Conservation (phyloP, 2,113 vertebrate species). For the Pristiophorus japonicus region DNA sequence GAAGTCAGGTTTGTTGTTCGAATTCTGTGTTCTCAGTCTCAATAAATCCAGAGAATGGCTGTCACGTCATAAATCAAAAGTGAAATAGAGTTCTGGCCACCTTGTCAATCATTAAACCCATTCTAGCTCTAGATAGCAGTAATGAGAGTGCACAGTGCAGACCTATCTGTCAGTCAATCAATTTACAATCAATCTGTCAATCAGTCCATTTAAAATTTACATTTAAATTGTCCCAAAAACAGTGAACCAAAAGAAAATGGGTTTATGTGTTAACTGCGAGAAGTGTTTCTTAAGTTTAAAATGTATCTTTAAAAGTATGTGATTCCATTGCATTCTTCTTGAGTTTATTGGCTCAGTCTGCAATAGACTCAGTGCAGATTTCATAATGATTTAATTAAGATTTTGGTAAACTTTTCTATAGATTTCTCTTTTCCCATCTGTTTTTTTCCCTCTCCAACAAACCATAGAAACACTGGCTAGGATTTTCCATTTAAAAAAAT, state of each 20-base stretch:
- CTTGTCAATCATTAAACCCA: neutral
- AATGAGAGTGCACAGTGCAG: neutral
- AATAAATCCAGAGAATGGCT: neutral
- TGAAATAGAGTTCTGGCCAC: neutral
- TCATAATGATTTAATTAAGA: neutral
- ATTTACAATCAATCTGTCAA: neutral
- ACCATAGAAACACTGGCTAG: neutral
- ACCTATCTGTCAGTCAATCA: neutral
- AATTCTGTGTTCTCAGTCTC: neutral
- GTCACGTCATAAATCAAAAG: neutral
- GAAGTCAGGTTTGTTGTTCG: neutral
- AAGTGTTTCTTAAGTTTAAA: neutral
- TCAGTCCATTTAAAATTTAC: neutral
- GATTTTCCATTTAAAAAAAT: too few relatives aligned
- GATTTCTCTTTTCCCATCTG: neutral
- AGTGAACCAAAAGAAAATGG: neutral
- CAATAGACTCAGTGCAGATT: neutral
- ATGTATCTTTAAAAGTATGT: neutral
- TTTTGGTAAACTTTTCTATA: neutral
- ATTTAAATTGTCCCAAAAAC: neutral
- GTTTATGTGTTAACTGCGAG: neutral
- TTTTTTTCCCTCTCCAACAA: too few relatives aligned
- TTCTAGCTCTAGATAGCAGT: neutral
- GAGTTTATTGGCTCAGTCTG: neutral
- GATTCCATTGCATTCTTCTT: neutral